phyloP scores from a whole-genome alignment of 2,113 vertebrate species.

The Vireo altiloquus region DNA sequence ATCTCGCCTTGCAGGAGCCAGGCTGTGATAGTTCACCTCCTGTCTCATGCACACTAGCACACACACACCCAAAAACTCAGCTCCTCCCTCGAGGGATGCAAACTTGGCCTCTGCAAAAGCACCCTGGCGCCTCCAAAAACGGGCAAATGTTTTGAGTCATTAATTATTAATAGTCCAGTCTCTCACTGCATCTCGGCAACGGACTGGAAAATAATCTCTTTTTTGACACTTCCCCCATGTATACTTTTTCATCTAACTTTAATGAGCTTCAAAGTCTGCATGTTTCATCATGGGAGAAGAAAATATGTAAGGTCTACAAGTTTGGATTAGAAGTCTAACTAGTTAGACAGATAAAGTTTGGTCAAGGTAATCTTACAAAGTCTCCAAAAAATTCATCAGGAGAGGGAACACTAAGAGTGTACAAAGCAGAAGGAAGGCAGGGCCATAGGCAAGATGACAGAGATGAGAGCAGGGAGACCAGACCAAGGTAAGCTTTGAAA shows the following conservation, averaged over 20 bases:
- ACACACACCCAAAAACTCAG: background rate
- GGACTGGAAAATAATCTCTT: background rate
- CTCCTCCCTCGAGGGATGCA: background rate
- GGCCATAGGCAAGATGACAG: accelerated
- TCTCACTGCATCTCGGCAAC: background rate
- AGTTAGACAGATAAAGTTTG: background rate
- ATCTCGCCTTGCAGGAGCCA: background rate
- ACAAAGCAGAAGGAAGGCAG: background rate
- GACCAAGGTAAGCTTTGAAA: background rate
- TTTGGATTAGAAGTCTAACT: background rate
- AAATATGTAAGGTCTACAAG: background rate
- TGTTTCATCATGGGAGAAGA: background rate
- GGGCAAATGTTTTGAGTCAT: background rate
- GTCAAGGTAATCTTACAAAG: background rate
- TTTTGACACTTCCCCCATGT: background rate
- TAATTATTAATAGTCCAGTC: background rate
- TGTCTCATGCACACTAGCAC: background rate
- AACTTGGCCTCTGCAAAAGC: background rate
- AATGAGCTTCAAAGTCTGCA: background rate
- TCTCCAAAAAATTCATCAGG: background rate
- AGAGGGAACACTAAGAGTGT: background rate
- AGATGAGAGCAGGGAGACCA: background rate
- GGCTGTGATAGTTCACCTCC: background rate
- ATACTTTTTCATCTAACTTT: background rate
- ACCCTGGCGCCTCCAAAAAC: background rate